These are phyloP conservation scores for Smutsia temminckii DNA, from an alignment of 2,797 vertebrate genomes.

Conservation along the genomic window DNA sequence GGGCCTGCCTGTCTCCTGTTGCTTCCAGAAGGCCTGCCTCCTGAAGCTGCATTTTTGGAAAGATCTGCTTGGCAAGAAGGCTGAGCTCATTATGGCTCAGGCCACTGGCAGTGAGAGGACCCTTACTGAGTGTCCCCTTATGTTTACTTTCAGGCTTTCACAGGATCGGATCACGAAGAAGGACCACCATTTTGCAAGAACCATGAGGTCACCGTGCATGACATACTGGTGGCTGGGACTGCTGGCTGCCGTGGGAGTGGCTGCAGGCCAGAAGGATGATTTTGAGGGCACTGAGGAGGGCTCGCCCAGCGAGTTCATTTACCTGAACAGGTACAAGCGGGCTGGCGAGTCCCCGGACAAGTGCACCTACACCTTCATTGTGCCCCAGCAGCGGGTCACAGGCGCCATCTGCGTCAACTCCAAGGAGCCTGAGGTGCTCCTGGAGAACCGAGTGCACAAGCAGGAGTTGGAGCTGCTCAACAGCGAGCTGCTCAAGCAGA, in stretches of 20 bases:
- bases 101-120: neutral
- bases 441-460: slow-evolving; percentile 95
- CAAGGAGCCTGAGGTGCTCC: slow-evolving; percentile 93
- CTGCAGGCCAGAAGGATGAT: slow-evolving; percentile 85
- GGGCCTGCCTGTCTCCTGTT: neutral
- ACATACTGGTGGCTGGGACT: slow-evolving; percentile 83
- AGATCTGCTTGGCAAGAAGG: neutral
- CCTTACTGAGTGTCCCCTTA: slow-evolving; percentile 30
- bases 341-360: slow-evolving; percentile 88
- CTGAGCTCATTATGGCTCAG: neutral
- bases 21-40: neutral
- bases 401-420: slow-evolving; percentile 99
- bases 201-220: slow-evolving; percentile 81
- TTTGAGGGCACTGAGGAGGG: slow-evolving; percentile 88
- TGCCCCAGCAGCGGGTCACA: slow-evolving; percentile 97
- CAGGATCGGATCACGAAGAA: slow-evolving; percentile 69
- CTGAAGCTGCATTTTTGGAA: neutral
- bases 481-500: slow-evolving; percentile 96
- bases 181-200: slow-evolving; percentile 66
- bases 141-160: slow-evolving; percentile 77
- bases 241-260: slow-evolving; percentile 74
- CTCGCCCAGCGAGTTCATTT: slow-evolving; percentile 90
- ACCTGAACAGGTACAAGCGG: slow-evolving; percentile 90
- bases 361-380: slow-evolving; percentile 98
- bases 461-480: slow-evolving; percentile 96